Conservation (phyloP, 2,797 vertebrate species). For the Picus viridis region DNA sequence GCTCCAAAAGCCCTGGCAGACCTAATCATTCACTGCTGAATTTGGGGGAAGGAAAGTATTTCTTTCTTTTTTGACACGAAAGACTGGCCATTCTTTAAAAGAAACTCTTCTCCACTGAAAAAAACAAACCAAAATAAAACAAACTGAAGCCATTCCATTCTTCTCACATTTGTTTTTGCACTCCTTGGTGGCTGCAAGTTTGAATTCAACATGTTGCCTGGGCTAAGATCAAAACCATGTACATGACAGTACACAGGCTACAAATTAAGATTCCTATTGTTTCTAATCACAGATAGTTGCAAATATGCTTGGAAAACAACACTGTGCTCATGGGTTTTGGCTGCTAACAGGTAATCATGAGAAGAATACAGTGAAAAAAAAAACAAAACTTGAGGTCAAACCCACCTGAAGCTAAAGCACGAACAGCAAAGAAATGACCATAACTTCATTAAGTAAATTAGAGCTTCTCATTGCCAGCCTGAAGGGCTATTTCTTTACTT, state of each 20-base stretch:
- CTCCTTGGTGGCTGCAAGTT: not conserved
- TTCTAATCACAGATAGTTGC: slow-evolving; percentile 28
- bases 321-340: not conserved
- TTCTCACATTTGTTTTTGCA: not conserved
- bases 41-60: not conserved
- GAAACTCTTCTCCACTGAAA: not conserved
- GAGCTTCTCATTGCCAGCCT: not conserved
- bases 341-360: slow-evolving; percentile 4
- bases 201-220: slow-evolving; percentile 6
- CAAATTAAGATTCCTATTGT: slow-evolving; percentile 11
- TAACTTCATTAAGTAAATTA: not conserved
- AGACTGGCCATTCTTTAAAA: not conserved
- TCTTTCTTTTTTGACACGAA: not conserved
- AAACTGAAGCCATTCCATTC: not conserved
- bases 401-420: not conserved
- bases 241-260: not conserved
- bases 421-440: not conserved
- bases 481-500: not conserved
- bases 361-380: not conserved
- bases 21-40: not conserved
- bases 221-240: not conserved
- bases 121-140: too few relatives aligned
- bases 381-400: not conserved
- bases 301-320: slow-evolving; percentile 40
- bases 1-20: not conserved